Evolutionary conservation across 2,888 invertebrate species (phyloP), one percentile per base, ranked within the genome.

Genomic region (Apamea crenata): DNA sequence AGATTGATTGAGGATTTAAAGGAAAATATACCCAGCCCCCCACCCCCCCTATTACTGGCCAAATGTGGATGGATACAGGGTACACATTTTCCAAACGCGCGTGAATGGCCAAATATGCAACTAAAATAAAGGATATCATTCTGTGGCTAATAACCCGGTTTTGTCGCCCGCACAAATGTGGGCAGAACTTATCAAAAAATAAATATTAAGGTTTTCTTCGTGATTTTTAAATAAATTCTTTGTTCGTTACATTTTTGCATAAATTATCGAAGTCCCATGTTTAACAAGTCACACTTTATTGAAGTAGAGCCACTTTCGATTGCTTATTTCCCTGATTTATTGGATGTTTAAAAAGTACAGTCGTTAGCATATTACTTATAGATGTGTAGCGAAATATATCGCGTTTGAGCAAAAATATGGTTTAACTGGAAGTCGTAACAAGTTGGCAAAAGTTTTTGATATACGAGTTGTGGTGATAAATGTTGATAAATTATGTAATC

Each of bases 401-500:
- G 56, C 82, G 18, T 77, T 69, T 18, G 40, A 63, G 74, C 47
- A 72, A 86, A 84, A 83, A 86, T 86, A 84, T 83, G 74, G 25
- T 63, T 66, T 25, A 75, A 78, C 87, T 78, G 66, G 40, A 84
- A 86, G 56, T 73, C 69, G 69, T 78, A 69, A 83, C 40, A 84
- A 84, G 83, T 82, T 85, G 10, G 66, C 36, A 29, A 36, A 70
- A 86, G 78, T 84, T 84, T 84, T 50, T 84, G 87, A 83, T 84
- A 53, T 67, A 83, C 56, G 83, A 56, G 70, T n/a, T 4, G 53
- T 56, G 59, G 56, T 83, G 84, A 84, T 70, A 47, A 66, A 84
- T 83, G 59, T 32, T 78, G 83, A 84, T 84, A 78, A 69, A 83
- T 86, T 50, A 75, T 75, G 47, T 86, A 86, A 84, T 84, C 84